phyloP scores from a whole-genome alignment of 2,797 vertebrate species.

The Hybognathus amarus region DNA sequence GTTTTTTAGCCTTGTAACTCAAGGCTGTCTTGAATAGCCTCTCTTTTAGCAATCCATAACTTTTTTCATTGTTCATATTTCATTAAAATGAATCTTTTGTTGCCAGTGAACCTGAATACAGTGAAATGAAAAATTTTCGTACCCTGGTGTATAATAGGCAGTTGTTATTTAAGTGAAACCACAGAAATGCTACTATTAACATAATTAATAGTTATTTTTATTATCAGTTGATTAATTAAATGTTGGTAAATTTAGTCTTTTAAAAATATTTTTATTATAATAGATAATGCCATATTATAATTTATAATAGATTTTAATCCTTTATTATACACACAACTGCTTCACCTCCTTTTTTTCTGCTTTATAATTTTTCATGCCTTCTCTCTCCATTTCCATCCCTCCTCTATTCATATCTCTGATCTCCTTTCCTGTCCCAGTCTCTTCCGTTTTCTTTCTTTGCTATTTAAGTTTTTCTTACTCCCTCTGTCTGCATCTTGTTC shows the following conservation, averaged over 20 bases:
- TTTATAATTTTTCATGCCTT: slow-evolving; percentile 40
- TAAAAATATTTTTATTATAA: neutral
- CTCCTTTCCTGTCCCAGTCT: slow-evolving; percentile 4
- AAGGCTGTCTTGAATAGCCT: neutral
- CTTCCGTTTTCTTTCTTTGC: neutral
- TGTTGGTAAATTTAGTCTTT: neutral
- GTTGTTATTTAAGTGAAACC: neutral
- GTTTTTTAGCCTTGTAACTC: neutral
- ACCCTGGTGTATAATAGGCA: neutral
- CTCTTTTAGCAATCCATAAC: neutral
- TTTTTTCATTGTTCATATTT: neutral
- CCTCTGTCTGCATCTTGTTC: slow-evolving; percentile 55
- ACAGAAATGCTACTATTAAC: neutral
- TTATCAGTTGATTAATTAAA: neutral
- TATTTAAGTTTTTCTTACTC: slow-evolving; percentile 37
- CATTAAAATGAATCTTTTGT: neutral
- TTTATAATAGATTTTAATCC: neutral
- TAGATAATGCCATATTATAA: neutral
- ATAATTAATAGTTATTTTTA: neutral
- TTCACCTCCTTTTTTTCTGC: slow-evolving; percentile 15
- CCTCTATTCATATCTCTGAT: slow-evolving; percentile 14
- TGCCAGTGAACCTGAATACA: neutral
- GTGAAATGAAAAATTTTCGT: neutral
- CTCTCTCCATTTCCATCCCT: neutral
- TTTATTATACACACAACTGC: neutral